Base-by-base conservation (phyloP, 92 coral and sea anemone species). In the Anthopleura xanthogrammica region DNA sequence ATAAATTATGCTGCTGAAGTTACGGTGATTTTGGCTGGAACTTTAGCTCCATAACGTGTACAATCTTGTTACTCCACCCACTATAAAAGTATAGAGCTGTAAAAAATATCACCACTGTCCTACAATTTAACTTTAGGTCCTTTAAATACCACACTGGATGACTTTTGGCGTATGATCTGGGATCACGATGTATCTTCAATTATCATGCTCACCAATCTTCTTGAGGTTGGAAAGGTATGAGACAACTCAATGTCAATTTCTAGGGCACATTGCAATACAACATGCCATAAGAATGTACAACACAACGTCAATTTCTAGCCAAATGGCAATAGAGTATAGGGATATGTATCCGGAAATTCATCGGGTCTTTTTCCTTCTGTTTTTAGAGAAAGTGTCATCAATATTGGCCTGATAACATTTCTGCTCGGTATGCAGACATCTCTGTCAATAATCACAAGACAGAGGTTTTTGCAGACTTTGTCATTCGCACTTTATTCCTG, bases 401-500 rank as follows among this genome's bases (percentile, higher is more conserved):
- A 22, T 62, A 62, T 36, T 62, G 70, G 70, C 36, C 39, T 62
- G 70, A 62, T 20, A 54, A 14, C 13, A 62, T n/a, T 20, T 62
- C 70, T 20, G 36, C 36, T 0, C 12, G 11, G 1, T 62, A 62
- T 23, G 20, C 70, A 20, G 70, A 62, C 70, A 62, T 62, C 70
- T n/a, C 36, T 1, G 52, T 72, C n/a, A 83, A 82, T 40, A 77
- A 78, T 10, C 89, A 80, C 70, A 85, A 90, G 62, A 88, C 89
- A 65, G 90, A 86, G 60, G 86, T 74, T 72, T 83, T 91, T 76
- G 92, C 95, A 17, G 95, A 91, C 85, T 91, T 89, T 39, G 81
- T 79, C 11, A 78, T 91, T 29, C 90, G 95, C 23, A 89, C 89
- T 58, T 75, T 86, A 68, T 36, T 81, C 14, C 54, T 86, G 12